phyloP scores from a whole-genome alignment of 2,888 invertebrate species.

The Lepetodrilus schrolli region DNA sequence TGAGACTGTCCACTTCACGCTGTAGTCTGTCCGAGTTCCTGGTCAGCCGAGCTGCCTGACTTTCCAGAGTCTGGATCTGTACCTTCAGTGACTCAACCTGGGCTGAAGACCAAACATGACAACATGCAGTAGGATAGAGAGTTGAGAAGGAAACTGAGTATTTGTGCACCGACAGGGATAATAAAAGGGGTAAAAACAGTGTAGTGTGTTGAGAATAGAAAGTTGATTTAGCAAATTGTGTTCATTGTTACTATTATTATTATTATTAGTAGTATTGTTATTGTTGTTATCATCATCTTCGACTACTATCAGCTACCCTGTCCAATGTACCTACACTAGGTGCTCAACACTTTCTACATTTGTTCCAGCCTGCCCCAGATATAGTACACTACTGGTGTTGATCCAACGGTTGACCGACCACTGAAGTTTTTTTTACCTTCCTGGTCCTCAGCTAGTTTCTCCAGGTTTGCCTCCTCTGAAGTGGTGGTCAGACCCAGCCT shows the following conservation, averaged over 20 bases:
- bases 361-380: no score
- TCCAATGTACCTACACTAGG: no score
- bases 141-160: neutral
- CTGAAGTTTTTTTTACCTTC: no score
- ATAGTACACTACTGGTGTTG: no score
- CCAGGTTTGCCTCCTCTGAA: neutral
- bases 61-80: constrained; percentile 47
- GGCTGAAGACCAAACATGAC: no score
- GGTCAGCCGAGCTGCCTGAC: constrained; percentile 50
- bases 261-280: no score
- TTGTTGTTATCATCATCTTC: neutral
- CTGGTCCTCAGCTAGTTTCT: neutral
- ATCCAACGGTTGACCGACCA: no score
- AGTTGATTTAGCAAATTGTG: no score
- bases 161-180: no score
- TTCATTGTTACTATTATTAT: no score
- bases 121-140: neutral
- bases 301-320: neutral
- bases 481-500: constrained; percentile 43
- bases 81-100: constrained; percentile 43
- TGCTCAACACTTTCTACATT: no score
- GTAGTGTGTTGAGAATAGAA: neutral
- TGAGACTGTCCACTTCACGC: constrained; percentile 56
- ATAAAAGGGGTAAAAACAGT: neutral
- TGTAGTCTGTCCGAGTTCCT: constrained; percentile 54